Evolutionary conservation across 2,797 vertebrate species (phyloP).

Genomic region (Rousettus madagascariensis): DNA sequence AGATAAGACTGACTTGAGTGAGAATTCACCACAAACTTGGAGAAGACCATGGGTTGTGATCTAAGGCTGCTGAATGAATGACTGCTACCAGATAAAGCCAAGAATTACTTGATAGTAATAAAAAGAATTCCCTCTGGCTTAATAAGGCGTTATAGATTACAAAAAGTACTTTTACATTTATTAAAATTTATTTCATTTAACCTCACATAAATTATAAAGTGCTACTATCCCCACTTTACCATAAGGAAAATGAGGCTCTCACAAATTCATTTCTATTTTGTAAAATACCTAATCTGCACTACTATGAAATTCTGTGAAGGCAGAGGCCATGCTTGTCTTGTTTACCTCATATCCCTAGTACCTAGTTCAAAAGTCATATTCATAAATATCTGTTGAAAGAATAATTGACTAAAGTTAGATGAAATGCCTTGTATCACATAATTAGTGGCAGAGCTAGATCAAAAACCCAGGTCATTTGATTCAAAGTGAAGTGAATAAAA

Average conservation of each 20-base stretch:
- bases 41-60: neutral
- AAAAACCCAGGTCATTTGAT: neutral
- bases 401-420: slow-evolving; percentile 19
- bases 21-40: slow-evolving; percentile 43
- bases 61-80: neutral
- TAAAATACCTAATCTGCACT: neutral
- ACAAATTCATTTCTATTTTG: neutral
- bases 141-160: slow-evolving; percentile 27
- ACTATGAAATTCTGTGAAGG: slow-evolving; percentile 10
- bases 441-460: neutral
- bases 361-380: neutral
- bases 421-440: neutral
- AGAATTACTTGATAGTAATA: neutral
- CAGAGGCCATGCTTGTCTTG: neutral
- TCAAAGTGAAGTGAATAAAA: slow-evolving; percentile 21
- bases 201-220: slow-evolving; percentile 28
- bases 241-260: neutral
- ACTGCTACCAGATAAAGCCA: neutral
- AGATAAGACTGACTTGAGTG: neutral
- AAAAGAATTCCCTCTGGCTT: neutral
- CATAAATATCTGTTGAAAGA: neutral
- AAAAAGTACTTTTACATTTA: slow-evolving; percentile 24
- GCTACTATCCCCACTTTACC: neutral
- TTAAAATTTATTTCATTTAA: slow-evolving; percentile 32
- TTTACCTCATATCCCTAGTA: neutral